Evolutionary conservation across 1,140 invertebrate species (phyloP), one percentile per base, ranked within the genome.

Genomic region (Caenorhabditis inopinata): DNA sequence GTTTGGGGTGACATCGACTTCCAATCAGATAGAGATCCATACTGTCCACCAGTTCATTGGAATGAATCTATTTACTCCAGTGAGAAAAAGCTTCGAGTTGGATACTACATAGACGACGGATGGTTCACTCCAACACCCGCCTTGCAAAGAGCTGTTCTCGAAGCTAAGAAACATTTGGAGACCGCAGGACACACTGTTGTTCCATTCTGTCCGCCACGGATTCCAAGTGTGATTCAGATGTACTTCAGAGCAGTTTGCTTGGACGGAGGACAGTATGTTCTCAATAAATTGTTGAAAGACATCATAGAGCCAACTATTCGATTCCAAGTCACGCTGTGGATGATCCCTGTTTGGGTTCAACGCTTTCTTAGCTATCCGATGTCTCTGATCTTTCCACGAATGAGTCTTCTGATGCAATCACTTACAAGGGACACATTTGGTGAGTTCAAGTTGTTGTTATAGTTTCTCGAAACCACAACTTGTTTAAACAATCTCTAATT

Each of bases 81-180:
- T n/a, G 84, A 81, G 23, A 62, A 83, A 14, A 86, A 85, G 27
- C 79, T 88, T 4, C 78, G 84, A 1, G 86, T 89, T 51, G 89
- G 88, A 32, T 89, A 89, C 76, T 89, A 86, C 78, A 85, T 87
- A 3, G 79, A 85, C 11, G 89, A 84, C 76, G 85, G 76, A 73
- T 85, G 81, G 83, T 85, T 87, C 85, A 87, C 75, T 25, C 85
- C 80, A 16, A 86, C 88, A 16, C 89, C 89, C 2, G 89, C 88
- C 12, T 78, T 87, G 9, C 84, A 85, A 48, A 84, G 85, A 48
- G 86, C 88, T 21, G 84, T 89, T 21, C 51, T 84, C 9, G 85
- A 87, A 48, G 87, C 89, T 2, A 87, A 87, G 75, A 58, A 74
- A 46, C 78, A 79, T 45, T 35, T 79, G 27, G 85, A 89, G 74